Percentiles rank a stretch among this genome's conserved stretches.
These are phyloP conservation scores for Chloroclystis v-ata DNA, from an alignment of 2,888 invertebrate genomes.

Conservation along the genomic window DNA sequence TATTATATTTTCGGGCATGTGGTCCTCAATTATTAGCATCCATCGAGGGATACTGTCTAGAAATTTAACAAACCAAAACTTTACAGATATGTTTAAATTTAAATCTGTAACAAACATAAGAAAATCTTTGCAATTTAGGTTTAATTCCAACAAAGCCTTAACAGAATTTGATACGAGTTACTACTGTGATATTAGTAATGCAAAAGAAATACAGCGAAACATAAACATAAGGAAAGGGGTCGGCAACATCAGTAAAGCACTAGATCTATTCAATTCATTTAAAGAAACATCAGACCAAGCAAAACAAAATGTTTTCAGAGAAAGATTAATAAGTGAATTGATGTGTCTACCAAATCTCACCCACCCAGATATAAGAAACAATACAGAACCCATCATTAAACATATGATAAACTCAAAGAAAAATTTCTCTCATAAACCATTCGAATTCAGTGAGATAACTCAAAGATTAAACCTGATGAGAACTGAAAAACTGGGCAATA, in stretches of 20 bases:
- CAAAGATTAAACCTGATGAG: constrained; percentile 81
- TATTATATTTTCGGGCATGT: too few relatives aligned
- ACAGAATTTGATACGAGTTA: constrained; percentile 79
- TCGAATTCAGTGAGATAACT: constrained; percentile 82
- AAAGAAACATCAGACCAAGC: constrained; percentile 34
- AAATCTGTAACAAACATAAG: background rate
- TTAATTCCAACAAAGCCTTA: constrained; percentile 34
- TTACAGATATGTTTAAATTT: constrained; percentile 7
- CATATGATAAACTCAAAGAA: constrained; percentile 73
- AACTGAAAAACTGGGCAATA: constrained; percentile 84
- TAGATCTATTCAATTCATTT: constrained; percentile 59
- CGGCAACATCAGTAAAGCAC: constrained; percentile 80
- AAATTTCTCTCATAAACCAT: constrained; percentile 66
- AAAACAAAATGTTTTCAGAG: constrained; percentile 36
- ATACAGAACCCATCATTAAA: constrained; percentile 79
- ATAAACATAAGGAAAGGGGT: constrained; percentile 82
- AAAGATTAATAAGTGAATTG: constrained; percentile 77
- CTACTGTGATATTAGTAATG: constrained; percentile 79
- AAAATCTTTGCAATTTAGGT: constrained; percentile 21
- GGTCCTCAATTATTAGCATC: too few relatives aligned
- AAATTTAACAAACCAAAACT: too few relatives aligned
- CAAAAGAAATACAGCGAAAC: constrained; percentile 80
- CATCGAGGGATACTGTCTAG: too few relatives aligned
- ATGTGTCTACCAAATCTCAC: constrained; percentile 85
- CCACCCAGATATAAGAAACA: constrained; percentile 80